Conservation (phyloP, 2,113 vertebrate genomes). For the Cnemophilus loriae region DNA sequence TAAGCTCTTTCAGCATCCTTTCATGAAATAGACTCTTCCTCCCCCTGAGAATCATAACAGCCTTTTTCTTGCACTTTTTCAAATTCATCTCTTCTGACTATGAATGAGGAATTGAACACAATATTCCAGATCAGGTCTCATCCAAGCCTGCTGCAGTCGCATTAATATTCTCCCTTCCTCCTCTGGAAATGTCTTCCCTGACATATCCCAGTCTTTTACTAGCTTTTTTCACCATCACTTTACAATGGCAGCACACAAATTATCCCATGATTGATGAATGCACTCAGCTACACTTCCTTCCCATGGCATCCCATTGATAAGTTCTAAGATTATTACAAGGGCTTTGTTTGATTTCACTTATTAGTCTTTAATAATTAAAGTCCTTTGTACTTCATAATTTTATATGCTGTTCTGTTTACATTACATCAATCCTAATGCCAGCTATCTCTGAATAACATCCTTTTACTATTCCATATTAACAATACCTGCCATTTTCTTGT, state of each 20-base stretch:
- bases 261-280: slow-evolving; percentile 26
- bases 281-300: slow-evolving; percentile 25
- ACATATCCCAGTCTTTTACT: slow-evolving; percentile 1
- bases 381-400: background rate
- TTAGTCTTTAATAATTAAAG: background rate
- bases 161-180: slow-evolving; percentile 47
- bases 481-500: background rate
- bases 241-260: slow-evolving; percentile 36
- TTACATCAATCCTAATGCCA: background rate
- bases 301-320: background rate
- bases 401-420: background rate
- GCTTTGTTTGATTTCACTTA: background rate
- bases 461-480: background rate
- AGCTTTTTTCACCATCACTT: background rate
- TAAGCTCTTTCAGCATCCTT: background rate
- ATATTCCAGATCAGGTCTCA: slow-evolving; percentile 47
- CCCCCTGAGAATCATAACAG: slow-evolving; percentile 35
- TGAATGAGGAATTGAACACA: slow-evolving; percentile 50
- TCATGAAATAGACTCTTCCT: slow-evolving; percentile 53
- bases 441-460: background rate
- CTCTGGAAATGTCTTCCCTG: slow-evolving; percentile 17
- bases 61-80: background rate
- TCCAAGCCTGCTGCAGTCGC: background rate
- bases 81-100: slow-evolving; percentile 33
- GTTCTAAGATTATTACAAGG: background rate